Base-by-base conservation (phyloP, 2,797 vertebrate species). In the Gouania willdenowi region DNA sequence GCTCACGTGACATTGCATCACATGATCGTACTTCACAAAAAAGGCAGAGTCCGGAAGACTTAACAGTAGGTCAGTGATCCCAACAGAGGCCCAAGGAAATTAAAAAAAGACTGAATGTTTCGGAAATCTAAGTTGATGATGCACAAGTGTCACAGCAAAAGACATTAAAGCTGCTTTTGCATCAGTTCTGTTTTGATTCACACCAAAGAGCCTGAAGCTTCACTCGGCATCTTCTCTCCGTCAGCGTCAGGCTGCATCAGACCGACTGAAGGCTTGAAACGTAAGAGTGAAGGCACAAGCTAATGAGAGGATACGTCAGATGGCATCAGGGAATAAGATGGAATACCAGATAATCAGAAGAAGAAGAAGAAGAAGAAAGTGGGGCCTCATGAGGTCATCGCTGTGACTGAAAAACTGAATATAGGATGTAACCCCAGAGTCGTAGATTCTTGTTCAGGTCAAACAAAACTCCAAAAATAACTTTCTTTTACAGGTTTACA, bases 121-220 rank as follows among this genome's bases (percentile, higher is more conserved):
- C n/a, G n/a, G n/a, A n/a, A n/a, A n/a, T n/a, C n/a, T n/a, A n/a
- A n/a, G 13, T 13, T 14, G 13, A 13, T 14, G 13, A 13, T 14
- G 13, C 13, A 13, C 13, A 14, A 3, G 13, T n/a, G n/a, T n/a
- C 19, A 19, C 4, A 20, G 4, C 6, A 1, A 20, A 20, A 1
- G 6, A 1, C 5, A 19, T 5, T 6, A 20, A n/a, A 34, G n/a
- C 17, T 10, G 20, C 9, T 6, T 45, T 39, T 48, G 26, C 28
- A 34, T 28, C 20, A 26, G 34, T n/a, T 43, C 33, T 40, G 16
- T 8, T 50, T 33, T 30, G 3, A 26, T 41, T 54, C 32, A 11
- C 33, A 53, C 53, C 35, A 14, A 17, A 20, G 38, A 52, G 54
- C 9, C 5, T 24, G 30, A 42, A 7, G 32, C 40, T 6, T 47